Conservation (phyloP, 2,113 vertebrate genomes). For the Panurus biarmicus region DNA sequence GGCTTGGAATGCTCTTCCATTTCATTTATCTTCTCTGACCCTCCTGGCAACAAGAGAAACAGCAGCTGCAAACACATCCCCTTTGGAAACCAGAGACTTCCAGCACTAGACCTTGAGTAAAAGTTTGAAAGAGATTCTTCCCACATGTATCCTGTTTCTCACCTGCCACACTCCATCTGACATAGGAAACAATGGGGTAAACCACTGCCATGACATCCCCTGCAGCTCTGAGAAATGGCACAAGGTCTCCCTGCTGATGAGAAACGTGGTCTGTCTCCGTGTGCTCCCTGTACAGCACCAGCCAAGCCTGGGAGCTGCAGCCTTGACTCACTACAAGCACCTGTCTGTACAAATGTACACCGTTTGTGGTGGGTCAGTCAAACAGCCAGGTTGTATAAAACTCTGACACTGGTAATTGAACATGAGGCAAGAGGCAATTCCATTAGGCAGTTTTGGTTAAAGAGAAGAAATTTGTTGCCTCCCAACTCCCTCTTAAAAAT, state of each 20-base stretch:
- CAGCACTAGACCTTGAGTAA: neutral
- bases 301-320: neutral
- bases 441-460: neutral
- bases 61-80: neutral
- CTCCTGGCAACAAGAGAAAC: neutral
- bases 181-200: neutral
- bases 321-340: neutral
- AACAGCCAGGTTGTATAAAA: neutral
- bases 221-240: neutral
- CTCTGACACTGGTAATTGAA: neutral
- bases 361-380: fast-evolving
- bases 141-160: neutral
- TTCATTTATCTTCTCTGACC: neutral
- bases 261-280: neutral
- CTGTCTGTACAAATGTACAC: neutral
- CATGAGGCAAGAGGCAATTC: neutral
- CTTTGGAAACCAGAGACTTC: neutral
- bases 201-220: neutral
- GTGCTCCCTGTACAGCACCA: fast-evolving
- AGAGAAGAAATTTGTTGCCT: neutral
- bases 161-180: neutral
- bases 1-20: neutral
- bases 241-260: neutral
- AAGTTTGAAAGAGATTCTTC: neutral
- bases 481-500: neutral